These are phyloP conservation scores for Trachemys scripta DNA, from an alignment of 2,113 vertebrate genomes.

Conservation along the genomic window DNA sequence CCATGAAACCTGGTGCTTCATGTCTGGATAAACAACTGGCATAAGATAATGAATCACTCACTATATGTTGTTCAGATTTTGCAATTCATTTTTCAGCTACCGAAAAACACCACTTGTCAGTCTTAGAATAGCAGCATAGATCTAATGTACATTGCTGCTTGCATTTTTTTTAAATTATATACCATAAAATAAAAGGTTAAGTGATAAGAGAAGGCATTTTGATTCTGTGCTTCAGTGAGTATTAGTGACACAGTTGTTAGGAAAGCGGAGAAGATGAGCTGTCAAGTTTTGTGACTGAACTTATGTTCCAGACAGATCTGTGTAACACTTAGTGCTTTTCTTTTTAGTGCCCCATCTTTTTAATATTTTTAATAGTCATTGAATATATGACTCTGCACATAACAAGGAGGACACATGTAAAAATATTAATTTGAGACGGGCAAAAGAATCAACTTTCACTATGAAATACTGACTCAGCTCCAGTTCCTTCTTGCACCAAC, in stretches of 20 bases:
- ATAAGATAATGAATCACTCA: conserved; percentile 60
- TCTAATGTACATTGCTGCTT: conserved; percentile 30
- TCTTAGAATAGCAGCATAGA: conserved; percentile 54
- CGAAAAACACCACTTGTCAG: conserved; percentile 42
- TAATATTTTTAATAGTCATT: background rate
- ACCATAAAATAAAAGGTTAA: conserved; percentile 62
- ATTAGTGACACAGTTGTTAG: conserved; percentile 48
- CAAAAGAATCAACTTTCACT: background rate
- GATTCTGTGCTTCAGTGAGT: conserved; percentile 53
- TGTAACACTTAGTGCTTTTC: background rate
- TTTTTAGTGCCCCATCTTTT: background rate
- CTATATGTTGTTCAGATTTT: conserved; percentile 56
- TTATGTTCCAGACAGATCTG: conserved; percentile 14
- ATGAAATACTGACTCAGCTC: background rate
- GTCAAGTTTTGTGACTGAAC: conserved; percentile 55
- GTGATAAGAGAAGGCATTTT: conserved; percentile 59
- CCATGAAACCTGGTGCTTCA: conserved; percentile 30
- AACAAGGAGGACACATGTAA: background rate
- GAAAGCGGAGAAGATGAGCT: conserved; percentile 40
- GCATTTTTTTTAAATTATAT: background rate
- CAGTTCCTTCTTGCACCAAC: background rate
- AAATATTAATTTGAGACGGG: background rate
- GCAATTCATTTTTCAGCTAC: conserved; percentile 55
- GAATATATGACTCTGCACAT: background rate
- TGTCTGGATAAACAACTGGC: conserved; percentile 48